phyloP scores from a whole-genome alignment of 2,113 vertebrate genomes.

The Corvus cornix region DNA sequence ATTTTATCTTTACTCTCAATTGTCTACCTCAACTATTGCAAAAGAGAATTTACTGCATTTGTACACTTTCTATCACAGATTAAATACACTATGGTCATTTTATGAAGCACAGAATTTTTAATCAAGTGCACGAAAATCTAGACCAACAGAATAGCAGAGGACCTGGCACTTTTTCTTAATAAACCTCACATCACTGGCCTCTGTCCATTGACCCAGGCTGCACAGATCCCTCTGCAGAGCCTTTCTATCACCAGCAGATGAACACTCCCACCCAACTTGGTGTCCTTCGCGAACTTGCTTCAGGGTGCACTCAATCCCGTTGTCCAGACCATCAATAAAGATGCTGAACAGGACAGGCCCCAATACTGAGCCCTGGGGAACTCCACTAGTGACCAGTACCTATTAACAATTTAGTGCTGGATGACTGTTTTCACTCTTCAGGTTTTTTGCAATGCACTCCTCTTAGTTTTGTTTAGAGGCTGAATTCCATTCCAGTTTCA shows the following conservation, averaged over 20 bases:
- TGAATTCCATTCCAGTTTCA: neutral
- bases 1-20: neutral
- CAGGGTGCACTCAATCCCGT: neutral
- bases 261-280: neutral
- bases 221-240: neutral
- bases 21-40: neutral
- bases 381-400: neutral
- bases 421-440: neutral
- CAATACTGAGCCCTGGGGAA: neutral
- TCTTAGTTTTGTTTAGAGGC: neutral
- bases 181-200: neutral
- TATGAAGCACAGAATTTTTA: neutral
- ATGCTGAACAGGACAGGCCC: neutral
- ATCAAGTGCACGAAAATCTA: neutral
- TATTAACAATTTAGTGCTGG: neutral
- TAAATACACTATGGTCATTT: neutral
- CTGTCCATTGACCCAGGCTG: neutral
- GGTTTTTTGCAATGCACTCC: neutral
- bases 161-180: neutral
- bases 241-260: neutral
- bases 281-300: rapidly evolving
- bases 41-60: neutral
- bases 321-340: neutral
- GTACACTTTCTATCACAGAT: neutral
- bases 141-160: neutral